Base-by-base conservation (phyloP, 2,797 vertebrate species). In the Sebastes trivittatus region DNA sequence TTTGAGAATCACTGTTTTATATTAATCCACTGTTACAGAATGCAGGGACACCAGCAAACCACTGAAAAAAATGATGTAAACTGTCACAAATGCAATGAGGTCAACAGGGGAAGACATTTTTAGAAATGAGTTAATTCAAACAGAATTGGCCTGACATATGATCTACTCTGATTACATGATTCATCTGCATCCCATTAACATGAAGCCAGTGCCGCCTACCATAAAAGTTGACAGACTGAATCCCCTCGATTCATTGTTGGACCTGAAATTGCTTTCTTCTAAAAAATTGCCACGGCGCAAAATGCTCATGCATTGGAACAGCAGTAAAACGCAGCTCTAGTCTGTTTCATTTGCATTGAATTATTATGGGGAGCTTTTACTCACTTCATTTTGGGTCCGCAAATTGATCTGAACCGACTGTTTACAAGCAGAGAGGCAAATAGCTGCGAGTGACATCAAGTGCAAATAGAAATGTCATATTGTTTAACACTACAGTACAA, bases 401-500 rank as follows among this genome's bases (percentile, higher is more conserved):
- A 86, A 86, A 89, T 82, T 77, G 72, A 89, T 84, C 80, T 55
- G 62, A 83, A 72, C 29, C 6, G 74, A 71, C 56, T 69, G 67
- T 80, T 87, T 78, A 78, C n/a, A 25, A 58, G 25, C 5, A 27
- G 29, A 46, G 49, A 42, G 22, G 73, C 59, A 78, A 84, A 88
- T 30, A 46, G 82, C 78, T 73, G 68, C 59, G 2, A 89, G 75
- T 62, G 71, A 81, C 78, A 82, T 80, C 14, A 14, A 79, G 79
- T 61, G 79, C 82, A 88, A 88, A 85, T 68, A 81, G 73, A 90
- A 87, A 83, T 76, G 80, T 87, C 80, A 80, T 49, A 65, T 61
- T 63, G 83, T 81, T 78, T 27, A 74, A 75, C 69, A 22, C 71
- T 46, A 60, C 78, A 71, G 71, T 56, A 49, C 64, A 68, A 74